phyloP scores from a whole-genome alignment of 2,888 invertebrate species.

The Hypercompe scribonia region DNA sequence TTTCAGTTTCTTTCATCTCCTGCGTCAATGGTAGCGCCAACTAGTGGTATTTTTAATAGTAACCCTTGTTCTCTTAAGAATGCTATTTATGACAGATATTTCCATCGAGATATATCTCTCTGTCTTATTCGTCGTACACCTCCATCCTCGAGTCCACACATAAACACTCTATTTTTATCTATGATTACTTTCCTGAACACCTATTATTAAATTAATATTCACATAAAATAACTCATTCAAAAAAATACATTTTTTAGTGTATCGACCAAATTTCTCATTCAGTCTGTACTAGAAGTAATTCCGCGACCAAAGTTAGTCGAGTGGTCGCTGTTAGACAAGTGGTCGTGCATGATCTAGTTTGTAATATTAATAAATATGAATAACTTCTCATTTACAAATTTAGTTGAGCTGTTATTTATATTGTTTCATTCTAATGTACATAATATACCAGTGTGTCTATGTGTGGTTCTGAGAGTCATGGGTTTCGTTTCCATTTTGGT shows the following conservation, averaged over 20 bases:
- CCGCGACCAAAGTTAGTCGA: conserved; percentile 3
- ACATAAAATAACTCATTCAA: background rate
- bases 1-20: background rate
- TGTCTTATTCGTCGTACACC: background rate
- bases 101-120: background rate
- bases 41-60: conserved; percentile 14
- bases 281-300: background rate
- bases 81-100: conserved; percentile 3
- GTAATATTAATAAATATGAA: background rate
- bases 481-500: conserved; percentile 38
- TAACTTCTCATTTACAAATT: background rate
- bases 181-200: background rate
- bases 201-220: background rate
- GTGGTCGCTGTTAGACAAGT: background rate
- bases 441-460: conserved; percentile 2
- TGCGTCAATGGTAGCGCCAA: conserved; percentile 6
- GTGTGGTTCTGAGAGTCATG: conserved; percentile 8
- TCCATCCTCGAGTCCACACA: background rate
- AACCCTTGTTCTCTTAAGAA: conserved; percentile 4
- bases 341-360: background rate
- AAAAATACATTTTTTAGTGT: background rate
- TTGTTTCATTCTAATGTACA: background rate
- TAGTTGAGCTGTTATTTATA: background rate
- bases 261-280: background rate
- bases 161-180: background rate